These are phyloP conservation scores for Antheraea pernyi DNA, from an alignment of 1,140 invertebrate genomes.

Conservation along the genomic window DNA sequence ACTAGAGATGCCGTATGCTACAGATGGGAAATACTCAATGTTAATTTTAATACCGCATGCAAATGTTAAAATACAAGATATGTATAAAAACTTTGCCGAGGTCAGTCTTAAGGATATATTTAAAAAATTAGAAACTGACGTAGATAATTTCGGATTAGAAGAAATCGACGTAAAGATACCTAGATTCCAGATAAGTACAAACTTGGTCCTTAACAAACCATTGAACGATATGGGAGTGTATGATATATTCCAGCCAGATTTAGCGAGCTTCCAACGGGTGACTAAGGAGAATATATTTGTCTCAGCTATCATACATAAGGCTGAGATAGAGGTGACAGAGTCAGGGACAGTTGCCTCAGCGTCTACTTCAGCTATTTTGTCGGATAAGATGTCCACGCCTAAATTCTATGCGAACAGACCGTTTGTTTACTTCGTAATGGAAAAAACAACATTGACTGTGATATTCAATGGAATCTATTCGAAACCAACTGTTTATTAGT, in stretches of 20 bases:
- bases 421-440: constrained; percentile 82
- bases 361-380: constrained; percentile 73
- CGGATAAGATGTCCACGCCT: constrained; percentile 80
- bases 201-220: constrained; percentile 80
- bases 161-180: constrained; percentile 84
- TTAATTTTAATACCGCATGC: constrained; percentile 52
- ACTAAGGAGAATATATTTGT: constrained; percentile 79
- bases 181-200: constrained; percentile 84
- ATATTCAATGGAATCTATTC: constrained; percentile 81
- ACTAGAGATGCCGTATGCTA: constrained; percentile 80
- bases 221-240: constrained; percentile 84
- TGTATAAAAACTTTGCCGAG: constrained; percentile 45
- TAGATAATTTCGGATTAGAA: constrained; percentile 68
- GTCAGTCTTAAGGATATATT: constrained; percentile 60
- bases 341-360: constrained; percentile 89
- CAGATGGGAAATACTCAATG: constrained; percentile 62
- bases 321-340: constrained; percentile 90
- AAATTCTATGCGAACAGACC: constrained; percentile 81
- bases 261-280: constrained; percentile 84
- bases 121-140: constrained; percentile 61
- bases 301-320: constrained; percentile 85
- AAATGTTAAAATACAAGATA: constrained; percentile 40
- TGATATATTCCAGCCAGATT: constrained; percentile 83
- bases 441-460: constrained; percentile 80
- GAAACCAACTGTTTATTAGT: constrained; percentile 50